Base-by-base conservation (phyloP, 2,888 invertebrate species). In the Drosophila monieri region DNA sequence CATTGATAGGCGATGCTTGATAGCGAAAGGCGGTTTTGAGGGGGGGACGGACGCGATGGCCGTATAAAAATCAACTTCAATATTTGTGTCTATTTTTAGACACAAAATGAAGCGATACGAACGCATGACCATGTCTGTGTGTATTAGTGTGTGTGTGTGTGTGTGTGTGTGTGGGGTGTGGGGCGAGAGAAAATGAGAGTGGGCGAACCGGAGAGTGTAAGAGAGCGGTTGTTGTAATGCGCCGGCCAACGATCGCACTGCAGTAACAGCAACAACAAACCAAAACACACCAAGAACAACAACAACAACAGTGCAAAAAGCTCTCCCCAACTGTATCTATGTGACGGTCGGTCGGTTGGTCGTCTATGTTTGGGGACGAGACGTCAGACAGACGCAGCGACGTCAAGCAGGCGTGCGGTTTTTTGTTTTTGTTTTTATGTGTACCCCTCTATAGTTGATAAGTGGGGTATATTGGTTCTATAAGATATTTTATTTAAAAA, bases 31-130 rank as follows among this genome's bases (percentile, higher is more conserved):
- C 14, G 44, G 32, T 18, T 6, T 1, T 14, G 39, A 47, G 51
- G 46, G 60, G 55, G 60, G 62, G 73, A 18, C 65, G 43, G 66
- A 60, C 77, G 74, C 39, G 39, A 66, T 70, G 76, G 70, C 55
- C 77, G 65, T 77, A 85, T 74, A 73, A 87, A 88, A 89, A 89
- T 88, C 88, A 78, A 88, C 88, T 85, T 78, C 87, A 89, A 85
- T 87, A 89, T 88, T 87, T 89, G 85, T 78, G 67, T 73, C 88
- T 88, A 88, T 88, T 88, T 88, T 85, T 88, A 88, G 88, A 77
- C 65, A 73, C 74, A 77, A 65, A 62, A 76, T 74, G 78, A 79
- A 71, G 74, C 78, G 71, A 73, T 73, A 78, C 73, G 59, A 69
- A 76, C 85, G 83, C 89, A 83, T 85, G 73, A 87, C 81, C 81